phyloP scores from a whole-genome alignment of 2,888 invertebrate species.

The Chaetoderma sp. region DNA sequence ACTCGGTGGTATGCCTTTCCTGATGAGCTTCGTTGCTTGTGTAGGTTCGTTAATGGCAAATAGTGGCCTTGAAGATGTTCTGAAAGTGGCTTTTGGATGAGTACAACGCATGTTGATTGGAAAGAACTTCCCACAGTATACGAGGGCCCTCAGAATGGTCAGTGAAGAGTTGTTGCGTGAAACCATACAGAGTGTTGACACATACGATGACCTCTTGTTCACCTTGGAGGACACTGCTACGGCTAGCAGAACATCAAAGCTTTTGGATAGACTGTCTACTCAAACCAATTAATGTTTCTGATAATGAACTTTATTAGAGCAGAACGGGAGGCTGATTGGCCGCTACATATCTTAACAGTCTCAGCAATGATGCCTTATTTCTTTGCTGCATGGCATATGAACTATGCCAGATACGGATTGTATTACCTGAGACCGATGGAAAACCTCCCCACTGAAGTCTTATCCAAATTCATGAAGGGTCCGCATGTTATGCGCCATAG shows the following conservation, averaged over 20 bases:
- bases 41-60: constrained; percentile 39
- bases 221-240: background rate
- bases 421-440: too few species aligned
- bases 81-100: constrained; percentile 36
- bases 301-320: constrained; percentile 38
- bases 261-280: constrained; percentile 37
- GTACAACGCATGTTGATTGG: constrained; percentile 40
- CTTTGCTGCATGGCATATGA: constrained; percentile 40
- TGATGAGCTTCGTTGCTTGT: constrained; percentile 43
- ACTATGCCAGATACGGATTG: constrained; percentile 37
- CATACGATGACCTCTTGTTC: background rate
- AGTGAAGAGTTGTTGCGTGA: constrained; percentile 32
- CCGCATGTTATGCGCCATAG: constrained; percentile 41
- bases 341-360: constrained; percentile 33
- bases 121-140: constrained; percentile 43
- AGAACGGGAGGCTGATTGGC: constrained; percentile 40
- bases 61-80: constrained; percentile 37
- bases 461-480: constrained; percentile 30
- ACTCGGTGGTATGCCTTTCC: constrained; percentile 44
- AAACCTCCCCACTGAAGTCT: too few species aligned
- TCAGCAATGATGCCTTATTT: constrained; percentile 40
- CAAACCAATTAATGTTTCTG: constrained; percentile 33
- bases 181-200: background rate
- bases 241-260: constrained; percentile 17
- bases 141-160: constrained; percentile 34